A percentile compares a stretch with the other conserved stretches of the same genome.
Conservation (phyloP, 2,113 vertebrate genomes). For the Elephas maximus region DNA sequence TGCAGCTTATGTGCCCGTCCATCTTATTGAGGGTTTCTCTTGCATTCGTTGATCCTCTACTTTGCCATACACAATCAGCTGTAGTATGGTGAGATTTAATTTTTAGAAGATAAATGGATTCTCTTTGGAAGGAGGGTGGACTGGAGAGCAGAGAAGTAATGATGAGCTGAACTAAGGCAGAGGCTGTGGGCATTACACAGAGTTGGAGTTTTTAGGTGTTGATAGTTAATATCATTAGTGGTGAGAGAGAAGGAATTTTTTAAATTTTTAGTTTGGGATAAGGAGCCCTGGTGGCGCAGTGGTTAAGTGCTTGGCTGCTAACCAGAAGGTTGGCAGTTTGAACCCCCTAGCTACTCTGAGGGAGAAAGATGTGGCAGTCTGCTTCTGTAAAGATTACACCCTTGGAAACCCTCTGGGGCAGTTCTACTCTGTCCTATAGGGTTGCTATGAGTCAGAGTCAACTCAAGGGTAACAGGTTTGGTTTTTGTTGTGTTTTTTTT, state of each 20-base stretch:
- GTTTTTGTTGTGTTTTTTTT: background rate
- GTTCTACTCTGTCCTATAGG: background rate
- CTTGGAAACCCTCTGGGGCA: background rate
- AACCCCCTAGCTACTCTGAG: background rate
- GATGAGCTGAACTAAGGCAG: conserved; percentile 5
- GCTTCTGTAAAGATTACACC: background rate
- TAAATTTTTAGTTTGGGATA: conserved; percentile 44
- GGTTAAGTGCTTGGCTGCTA: background rate
- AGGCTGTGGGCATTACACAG: background rate
- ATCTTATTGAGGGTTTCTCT: background rate
- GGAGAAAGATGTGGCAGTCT: background rate
- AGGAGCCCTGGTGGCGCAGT: background rate
- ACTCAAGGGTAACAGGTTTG: background rate
- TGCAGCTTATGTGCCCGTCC: background rate
- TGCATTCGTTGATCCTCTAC: background rate
- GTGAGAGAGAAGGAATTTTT: background rate
- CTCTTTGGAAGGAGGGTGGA: conserved; percentile 37
- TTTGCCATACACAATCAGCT: background rate
- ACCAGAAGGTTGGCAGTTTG: background rate
- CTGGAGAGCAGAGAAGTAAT: conserved; percentile 43
- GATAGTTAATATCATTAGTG: background rate
- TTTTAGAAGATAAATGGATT: conserved; percentile 49
- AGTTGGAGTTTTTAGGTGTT: conserved; percentile 58
- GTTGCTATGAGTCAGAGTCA: background rate
- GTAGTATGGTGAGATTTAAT: conserved; percentile 10